A percentile compares a stretch with the other conserved stretches of the same genome.
Conservation (phyloP, 2,797 vertebrate genomes). For the Psittacula derbiana region DNA sequence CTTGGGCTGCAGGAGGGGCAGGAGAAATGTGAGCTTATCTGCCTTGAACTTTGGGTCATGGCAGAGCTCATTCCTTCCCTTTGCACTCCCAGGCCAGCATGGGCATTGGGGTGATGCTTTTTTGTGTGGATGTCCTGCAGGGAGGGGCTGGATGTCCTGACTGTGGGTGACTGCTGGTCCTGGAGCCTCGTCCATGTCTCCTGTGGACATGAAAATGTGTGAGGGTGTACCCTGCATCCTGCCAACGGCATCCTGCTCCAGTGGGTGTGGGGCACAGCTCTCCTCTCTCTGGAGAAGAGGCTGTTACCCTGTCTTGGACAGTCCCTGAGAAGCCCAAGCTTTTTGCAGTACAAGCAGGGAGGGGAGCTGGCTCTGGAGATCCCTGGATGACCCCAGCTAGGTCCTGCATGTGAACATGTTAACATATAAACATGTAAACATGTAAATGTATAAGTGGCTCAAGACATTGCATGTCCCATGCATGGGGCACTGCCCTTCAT, state of each 20-base stretch:
- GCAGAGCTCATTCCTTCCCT: background rate
- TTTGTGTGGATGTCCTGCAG: background rate
- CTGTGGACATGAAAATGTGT: no score
- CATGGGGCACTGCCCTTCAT: background rate
- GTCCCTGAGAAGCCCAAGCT: background rate
- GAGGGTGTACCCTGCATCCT: no score
- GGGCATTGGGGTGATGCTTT: background rate
- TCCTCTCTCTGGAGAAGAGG: background rate
- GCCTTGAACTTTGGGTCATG: background rate
- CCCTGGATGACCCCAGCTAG: background rate
- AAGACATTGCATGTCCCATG: background rate
- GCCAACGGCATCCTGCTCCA: no score
- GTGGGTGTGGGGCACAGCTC: background rate
- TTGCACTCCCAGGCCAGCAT: background rate
- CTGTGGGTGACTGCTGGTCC: background rate
- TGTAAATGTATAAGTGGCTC: background rate
- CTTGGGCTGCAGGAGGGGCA: background rate
- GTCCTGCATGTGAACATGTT: background rate
- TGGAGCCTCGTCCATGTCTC: background rate
- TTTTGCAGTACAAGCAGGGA: background rate
- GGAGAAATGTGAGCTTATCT: background rate
- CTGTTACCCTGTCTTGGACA: background rate
- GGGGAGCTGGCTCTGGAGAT: background rate
- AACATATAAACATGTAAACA: no score
- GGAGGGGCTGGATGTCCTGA: background rate